phyloP scores from a whole-genome alignment of 2,797 vertebrate genomes.

The Cyprinella venusta region DNA sequence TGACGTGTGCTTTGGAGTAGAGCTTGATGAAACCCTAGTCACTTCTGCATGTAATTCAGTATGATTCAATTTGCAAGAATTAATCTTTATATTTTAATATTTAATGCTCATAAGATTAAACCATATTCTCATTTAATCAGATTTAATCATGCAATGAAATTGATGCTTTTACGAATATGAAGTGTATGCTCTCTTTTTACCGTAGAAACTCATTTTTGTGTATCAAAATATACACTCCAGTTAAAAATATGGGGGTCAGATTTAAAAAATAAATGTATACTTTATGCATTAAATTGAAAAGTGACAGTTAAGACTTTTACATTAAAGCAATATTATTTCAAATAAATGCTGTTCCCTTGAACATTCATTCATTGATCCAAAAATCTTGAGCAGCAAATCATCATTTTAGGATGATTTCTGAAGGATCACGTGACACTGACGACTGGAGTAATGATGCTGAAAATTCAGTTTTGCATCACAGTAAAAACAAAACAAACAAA shows the following conservation, averaged over 20 bases:
- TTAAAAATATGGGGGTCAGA: no score
- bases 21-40: not conserved
- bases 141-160: slow-evolving; percentile 7
- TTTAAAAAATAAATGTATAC: no score
- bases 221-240: no score
- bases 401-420: not conserved
- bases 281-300: not conserved
- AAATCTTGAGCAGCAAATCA: not conserved
- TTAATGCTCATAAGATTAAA: slow-evolving; percentile 10
- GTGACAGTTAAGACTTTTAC: not conserved
- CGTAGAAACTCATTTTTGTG: not conserved
- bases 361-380: not conserved
- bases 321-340: not conserved
- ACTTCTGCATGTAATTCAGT: slow-evolving; percentile 14
- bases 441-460: not conserved
- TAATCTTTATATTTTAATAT: slow-evolving; percentile 5
- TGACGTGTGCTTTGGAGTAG: not conserved
- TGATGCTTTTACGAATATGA: not conserved
- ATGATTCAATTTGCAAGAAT: slow-evolving; percentile 7
- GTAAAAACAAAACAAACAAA: no score
- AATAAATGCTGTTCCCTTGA: not conserved
- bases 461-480: not conserved
- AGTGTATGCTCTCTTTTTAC: not conserved
- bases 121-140: not conserved
- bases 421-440: not conserved